Conservation (phyloP, 2,797 vertebrate genomes). For the Austrolebias charrua region DNA sequence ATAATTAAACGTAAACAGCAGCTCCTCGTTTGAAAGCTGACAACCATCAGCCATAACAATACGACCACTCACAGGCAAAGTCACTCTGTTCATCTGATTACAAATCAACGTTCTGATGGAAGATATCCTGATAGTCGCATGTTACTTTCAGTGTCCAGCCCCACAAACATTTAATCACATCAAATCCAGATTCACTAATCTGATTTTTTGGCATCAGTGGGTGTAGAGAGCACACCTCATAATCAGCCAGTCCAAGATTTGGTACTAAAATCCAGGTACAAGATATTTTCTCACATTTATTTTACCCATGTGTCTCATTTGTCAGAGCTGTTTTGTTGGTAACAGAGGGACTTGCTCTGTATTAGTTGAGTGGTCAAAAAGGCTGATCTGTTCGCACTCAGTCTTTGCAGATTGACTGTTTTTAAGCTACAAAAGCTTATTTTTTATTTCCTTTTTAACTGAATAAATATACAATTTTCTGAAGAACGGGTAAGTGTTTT, state of each 20-base stretch:
- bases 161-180: no score
- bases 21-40: conserved; percentile 33
- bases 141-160: neutral
- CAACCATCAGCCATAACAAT: neutral
- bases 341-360: no score
- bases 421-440: conserved; percentile 2
- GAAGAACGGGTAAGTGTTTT: conserved; percentile 19
- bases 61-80: neutral
- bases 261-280: no score
- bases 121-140: no score
- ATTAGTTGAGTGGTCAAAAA: neutral
- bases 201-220: no score
- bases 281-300: no score
- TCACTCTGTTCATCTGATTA: neutral
- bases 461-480: neutral
- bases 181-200: no score
- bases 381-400: neutral
- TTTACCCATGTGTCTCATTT: no score
- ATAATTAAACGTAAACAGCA: conserved; percentile 21
- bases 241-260: no score
- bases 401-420: conserved; percentile 15
- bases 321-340: no score
- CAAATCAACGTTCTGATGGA: neutral
- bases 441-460: neutral
- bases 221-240: no score